Percentiles rank a stretch among this genome's conserved stretches.
phyloP scores from a whole-genome alignment of 2,113 vertebrate genomes.

The Atherinomorus stipes region DNA sequence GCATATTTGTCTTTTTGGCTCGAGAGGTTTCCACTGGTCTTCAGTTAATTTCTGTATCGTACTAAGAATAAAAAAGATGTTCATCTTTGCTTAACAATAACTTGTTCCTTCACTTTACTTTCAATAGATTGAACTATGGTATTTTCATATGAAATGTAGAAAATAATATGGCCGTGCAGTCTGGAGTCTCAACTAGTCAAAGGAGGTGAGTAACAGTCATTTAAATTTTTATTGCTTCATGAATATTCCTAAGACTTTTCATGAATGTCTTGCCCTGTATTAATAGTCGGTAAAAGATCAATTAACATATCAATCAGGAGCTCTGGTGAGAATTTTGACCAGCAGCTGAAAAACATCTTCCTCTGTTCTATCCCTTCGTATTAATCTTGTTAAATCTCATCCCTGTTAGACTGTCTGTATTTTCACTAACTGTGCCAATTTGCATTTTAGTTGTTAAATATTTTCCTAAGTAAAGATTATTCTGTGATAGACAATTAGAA shows the following conservation, averaged over 20 bases:
- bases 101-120: background rate
- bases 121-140: slow-evolving; percentile 1
- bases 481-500: slow-evolving; percentile 1
- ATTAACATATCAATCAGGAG: slow-evolving; percentile 79
- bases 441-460: slow-evolving; percentile 72
- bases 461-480: slow-evolving; percentile 50
- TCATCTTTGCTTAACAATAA: slow-evolving; percentile 3
- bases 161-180: slow-evolving; percentile 9
- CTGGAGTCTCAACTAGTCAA: slow-evolving; percentile 13
- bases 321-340: slow-evolving; percentile 57
- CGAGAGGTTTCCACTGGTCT: background rate
- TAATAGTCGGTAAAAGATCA: slow-evolving; percentile 79
- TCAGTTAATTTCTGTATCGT: background rate
- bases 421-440: slow-evolving; percentile 62
- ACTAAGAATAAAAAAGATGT: background rate
- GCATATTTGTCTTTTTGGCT: background rate
- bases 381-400: slow-evolving; percentile 46
- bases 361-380: slow-evolving; percentile 39
- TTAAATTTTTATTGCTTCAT: slow-evolving; percentile 80
- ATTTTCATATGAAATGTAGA: slow-evolving; percentile 30
- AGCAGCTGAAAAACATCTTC: slow-evolving; percentile 8
- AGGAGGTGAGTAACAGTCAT: slow-evolving; percentile 46
- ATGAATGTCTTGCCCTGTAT: slow-evolving; percentile 77
- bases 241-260: slow-evolving; percentile 75
- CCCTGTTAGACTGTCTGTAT: slow-evolving; percentile 47